Evolutionary conservation across 2,797 vertebrate species (phyloP), one percentile per base, ranked within the genome.

Genomic region (Hemibagrus guttatus): DNA sequence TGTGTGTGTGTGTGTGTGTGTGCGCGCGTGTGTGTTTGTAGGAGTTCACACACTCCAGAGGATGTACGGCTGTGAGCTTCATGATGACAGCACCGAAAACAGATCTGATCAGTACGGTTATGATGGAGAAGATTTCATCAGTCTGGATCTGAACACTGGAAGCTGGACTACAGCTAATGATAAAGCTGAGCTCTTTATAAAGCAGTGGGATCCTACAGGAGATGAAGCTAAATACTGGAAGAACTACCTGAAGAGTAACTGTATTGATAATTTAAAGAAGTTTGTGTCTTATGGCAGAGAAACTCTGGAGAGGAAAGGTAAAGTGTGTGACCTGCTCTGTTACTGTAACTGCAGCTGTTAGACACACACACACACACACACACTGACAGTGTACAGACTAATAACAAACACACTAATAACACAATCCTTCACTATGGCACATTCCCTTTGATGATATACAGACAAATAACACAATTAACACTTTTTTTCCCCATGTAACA

Each of bases 281-380:
- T 90, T 87, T 54, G 4, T 93, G 66, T 0, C 23, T 39, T 39
- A 39, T 39, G 35, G 35, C 35, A 39, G 35, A 39, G 64, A 68
- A 4, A 1, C 84, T 87, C 21, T 6, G 91, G 91, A 78, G 88
- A 91, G 89, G 80, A 92, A 46, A 92, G 91, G 92, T 93, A 92
- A 49, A 46, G 71, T 54, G 26, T 68, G 66, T 61, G 19, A 61
- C 26, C 59, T 61, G 4, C 59, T 61, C 35, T 39, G 19, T 61
- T 61, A 23, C 59, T 61, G 6, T 26, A 39, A 4, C 1, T 39
- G 4, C 35, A 39, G 35, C 35, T 39, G 35, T 39, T 39, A 39
- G 35, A 39, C 6, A 23, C 7, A 58, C 3, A 19, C 56, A 58
- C 52, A 52, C 1, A 39, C 6, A 23, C 7, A 58, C 3, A 19